Percentiles rank a stretch among this genome's conserved stretches.
These are phyloP conservation scores for Zenarchopterus dispar DNA, from an alignment of 2,797 vertebrate genomes.

Conservation along the genomic window DNA sequence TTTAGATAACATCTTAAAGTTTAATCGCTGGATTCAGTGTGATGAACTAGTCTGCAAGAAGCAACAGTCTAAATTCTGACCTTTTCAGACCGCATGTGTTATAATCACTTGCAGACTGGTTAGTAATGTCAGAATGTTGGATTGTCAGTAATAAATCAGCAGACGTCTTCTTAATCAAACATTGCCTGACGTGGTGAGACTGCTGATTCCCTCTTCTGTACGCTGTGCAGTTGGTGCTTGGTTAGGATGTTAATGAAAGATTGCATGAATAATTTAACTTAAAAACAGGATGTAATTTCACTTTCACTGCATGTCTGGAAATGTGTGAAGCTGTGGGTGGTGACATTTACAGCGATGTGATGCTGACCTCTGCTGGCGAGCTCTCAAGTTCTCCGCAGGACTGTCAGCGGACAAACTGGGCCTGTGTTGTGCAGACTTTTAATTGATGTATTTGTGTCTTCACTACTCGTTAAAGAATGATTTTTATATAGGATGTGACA, in stretches of 20 bases:
- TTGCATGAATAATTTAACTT: constrained; percentile 73
- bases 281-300: constrained; percentile 64
- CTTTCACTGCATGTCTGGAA: constrained; percentile 36
- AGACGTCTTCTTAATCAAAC: constrained; percentile 50
- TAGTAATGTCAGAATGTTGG: background rate
- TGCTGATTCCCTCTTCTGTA: constrained; percentile 43
- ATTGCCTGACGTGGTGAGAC: constrained; percentile 46
- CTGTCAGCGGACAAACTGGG: too few relatives aligned
- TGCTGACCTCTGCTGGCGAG: constrained; percentile 76
- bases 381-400: constrained; percentile 2
- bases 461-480: too few relatives aligned
- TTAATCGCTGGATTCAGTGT: constrained; percentile 33
- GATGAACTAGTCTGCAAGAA: constrained; percentile 9
- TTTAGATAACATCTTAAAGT: constrained; percentile 29
- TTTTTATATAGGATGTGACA: too few relatives aligned
- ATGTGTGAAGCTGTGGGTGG: constrained; percentile 5
- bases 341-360: constrained; percentile 41
- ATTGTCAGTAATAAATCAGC: constrained; percentile 36
- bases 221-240: constrained; percentile 67
- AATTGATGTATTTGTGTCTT: too few relatives aligned
- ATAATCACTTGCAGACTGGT: too few relatives aligned
- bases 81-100: background rate
- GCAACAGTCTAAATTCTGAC: too few relatives aligned
- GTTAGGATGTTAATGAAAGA: constrained; percentile 71
- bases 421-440: too few relatives aligned